A percentile compares a stretch with the other conserved stretches of the same genome.
Evolutionary conservation across 2,888 invertebrate genomes (phyloP).

Genomic region (Mesorhabditis spiculigera): DNA sequence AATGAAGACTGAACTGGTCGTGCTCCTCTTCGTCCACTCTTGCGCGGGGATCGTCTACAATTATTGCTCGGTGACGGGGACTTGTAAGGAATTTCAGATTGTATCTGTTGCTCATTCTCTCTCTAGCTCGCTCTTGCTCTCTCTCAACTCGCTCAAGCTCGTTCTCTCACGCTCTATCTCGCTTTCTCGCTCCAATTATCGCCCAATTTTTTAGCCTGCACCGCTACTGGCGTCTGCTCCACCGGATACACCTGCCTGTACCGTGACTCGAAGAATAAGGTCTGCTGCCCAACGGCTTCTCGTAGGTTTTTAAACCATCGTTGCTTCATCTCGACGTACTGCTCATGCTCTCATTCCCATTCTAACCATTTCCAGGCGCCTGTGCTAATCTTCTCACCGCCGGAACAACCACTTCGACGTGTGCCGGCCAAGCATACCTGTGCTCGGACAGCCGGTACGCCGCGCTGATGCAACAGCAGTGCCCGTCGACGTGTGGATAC

Average conservation of each 20-base stretch:
- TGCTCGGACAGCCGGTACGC: background rate
- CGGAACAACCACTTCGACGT: background rate
- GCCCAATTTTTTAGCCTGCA: background rate
- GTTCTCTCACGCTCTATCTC: no score
- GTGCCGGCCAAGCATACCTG: background rate
- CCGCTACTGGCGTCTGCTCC: background rate
- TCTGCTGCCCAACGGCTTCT: background rate
- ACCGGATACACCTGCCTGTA: background rate
- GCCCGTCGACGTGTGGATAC: background rate
- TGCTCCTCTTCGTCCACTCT: no score
- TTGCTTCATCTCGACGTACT: no score
- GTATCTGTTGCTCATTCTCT: no score
- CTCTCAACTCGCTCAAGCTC: no score
- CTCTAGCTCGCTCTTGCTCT: no score
- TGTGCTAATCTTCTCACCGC: background rate
- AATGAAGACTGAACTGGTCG: no score
- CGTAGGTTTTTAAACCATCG: background rate
- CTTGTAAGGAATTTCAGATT: background rate
- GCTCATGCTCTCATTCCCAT: no score
- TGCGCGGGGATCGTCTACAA: background rate
- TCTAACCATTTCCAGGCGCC: background rate
- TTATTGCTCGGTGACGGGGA: background rate
- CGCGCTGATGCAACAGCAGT: background rate
- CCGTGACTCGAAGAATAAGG: conserved; percentile 5
- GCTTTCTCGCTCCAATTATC: no score